phyloP scores from a whole-genome alignment of 1,140 invertebrate species.

The Drosophila sproati region DNA sequence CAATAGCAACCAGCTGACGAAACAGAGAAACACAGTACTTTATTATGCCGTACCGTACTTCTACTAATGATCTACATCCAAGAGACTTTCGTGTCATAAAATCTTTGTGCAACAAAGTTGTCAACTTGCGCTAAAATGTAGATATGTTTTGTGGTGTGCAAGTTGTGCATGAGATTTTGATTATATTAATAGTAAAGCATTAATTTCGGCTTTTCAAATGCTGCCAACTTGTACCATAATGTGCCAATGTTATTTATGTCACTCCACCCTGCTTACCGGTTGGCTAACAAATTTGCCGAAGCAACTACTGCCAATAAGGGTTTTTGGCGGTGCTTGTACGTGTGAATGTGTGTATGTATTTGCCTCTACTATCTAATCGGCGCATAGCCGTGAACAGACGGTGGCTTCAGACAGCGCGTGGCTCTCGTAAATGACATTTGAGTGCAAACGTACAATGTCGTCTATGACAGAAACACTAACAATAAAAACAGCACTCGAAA shows the following conservation, averaged over 20 bases:
- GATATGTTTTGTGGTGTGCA: too few species aligned
- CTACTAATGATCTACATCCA: too few species aligned
- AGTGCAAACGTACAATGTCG: constrained; percentile 59
- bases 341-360: constrained; percentile 7
- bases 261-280: background rate
- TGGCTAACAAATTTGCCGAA: constrained; percentile 40
- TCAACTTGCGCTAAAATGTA: too few species aligned
- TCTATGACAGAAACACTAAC: constrained; percentile 29
- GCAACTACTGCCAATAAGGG: too few species aligned
- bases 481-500: constrained; percentile 2
- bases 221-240: constrained; percentile 17
- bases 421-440: constrained; percentile 24
- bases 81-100: too few species aligned
- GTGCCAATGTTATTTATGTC: constrained; percentile 5
- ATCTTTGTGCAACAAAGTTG: too few species aligned
- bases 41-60: background rate
- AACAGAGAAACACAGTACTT: background rate
- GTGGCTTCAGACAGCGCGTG: constrained; percentile 11
- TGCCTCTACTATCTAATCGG: constrained; percentile 62
- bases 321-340: constrained; percentile 2
- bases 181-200: too few species aligned
- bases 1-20: background rate
- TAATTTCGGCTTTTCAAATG: too few species aligned
- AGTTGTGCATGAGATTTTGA: too few species aligned
- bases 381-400: constrained; percentile 38